Percentiles rank a stretch among this genome's conserved stretches.
phyloP scores from a whole-genome alignment of 2,797 vertebrate species.

The Chloroceryle amazona region DNA sequence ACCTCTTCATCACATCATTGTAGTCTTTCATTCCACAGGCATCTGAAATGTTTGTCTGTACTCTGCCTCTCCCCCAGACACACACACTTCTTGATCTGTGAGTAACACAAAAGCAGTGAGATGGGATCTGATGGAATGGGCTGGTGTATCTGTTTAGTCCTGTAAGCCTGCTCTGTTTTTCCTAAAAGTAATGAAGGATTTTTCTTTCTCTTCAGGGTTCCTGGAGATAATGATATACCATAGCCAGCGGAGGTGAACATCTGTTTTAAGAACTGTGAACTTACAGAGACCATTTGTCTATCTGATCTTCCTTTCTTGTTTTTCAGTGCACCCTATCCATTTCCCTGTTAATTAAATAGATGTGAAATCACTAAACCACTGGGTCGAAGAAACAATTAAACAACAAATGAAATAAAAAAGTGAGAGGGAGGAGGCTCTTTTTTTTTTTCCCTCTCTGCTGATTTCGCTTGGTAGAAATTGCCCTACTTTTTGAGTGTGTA shows the following conservation, averaged over 20 bases:
- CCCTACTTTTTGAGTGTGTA: neutral
- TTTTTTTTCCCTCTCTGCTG: constrained; percentile 46
- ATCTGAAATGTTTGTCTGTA: neutral
- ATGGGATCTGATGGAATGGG: neutral
- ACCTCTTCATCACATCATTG: neutral
- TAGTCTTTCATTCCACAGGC: neutral
- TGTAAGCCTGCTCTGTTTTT: constrained; percentile 12
- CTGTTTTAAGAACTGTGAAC: constrained; percentile 78
- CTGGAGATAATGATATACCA: constrained; percentile 74
- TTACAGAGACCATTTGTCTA: constrained; percentile 76
- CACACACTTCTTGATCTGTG: neutral
- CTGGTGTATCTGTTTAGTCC: neutral
- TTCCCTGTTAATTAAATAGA: constrained; percentile 78
- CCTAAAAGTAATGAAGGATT: constrained; percentile 54
- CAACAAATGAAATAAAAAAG: constrained; percentile 61
- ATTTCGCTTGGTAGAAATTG: constrained; percentile 56
- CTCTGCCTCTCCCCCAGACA: neutral
- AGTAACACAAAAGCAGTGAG: neutral
- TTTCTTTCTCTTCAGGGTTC: constrained; percentile 72
- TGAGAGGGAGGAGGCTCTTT: neutral
- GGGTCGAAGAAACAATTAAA: constrained; percentile 66
- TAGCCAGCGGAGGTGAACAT: constrained; percentile 76
- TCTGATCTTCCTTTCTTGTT: constrained; percentile 71
- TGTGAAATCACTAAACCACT: constrained; percentile 69
- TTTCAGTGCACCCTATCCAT: constrained; percentile 44